Base-by-base conservation (phyloP, 1,140 invertebrate genomes). In the Heliconius eleuchia region DNA sequence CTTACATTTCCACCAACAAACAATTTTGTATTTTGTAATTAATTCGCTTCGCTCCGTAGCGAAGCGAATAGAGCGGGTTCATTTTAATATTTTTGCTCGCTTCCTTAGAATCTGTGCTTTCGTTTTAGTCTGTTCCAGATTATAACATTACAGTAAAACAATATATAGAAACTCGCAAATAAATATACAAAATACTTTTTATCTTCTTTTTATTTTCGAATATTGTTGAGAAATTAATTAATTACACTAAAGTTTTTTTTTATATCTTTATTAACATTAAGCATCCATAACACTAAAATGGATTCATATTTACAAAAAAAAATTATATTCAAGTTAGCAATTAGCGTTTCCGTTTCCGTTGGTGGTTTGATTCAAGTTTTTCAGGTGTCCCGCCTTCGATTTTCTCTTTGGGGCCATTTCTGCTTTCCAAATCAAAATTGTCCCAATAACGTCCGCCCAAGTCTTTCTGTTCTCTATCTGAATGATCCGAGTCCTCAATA, bases 391-490 rank as follows among this genome's bases (percentile, higher is more conserved):
- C 74, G 46, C 57, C 34, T 42, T 79, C 80, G 34, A 78, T 37
- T 42, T 73, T 76, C 71, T 78, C 57, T 79, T 78, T 60, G 60
- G 19, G 8, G 60, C 60, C 46, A 5, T 76, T 55, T 46, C 75
- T 82, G 23, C 55, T 72, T 76, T 82, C 78, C 57, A 86, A 78
- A 72, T 88, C 86, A 82, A 87, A 87, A 34, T 18, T 82, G 46
- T 89, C 86, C 88, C 88, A 88, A 66, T 88, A 89, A 30, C 88
- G 82, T 19, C 81, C 80, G 9, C 82, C 78, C 5, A 83, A 71
- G 46, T 80, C 74, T 30, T 27, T 81, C 66, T 81, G 72, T 75
- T 34, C 66, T 8, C 82, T 75, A 57, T 70, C 77, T 46, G 55
- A 75, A n/a, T 9, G 19, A 23, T 78, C 72, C 72, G 39, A 78